Evolutionary conservation across 1,140 invertebrate species (phyloP), one percentile per base, ranked within the genome.

Genomic region (Pachyrhynchus sulphureomaculatus): DNA sequence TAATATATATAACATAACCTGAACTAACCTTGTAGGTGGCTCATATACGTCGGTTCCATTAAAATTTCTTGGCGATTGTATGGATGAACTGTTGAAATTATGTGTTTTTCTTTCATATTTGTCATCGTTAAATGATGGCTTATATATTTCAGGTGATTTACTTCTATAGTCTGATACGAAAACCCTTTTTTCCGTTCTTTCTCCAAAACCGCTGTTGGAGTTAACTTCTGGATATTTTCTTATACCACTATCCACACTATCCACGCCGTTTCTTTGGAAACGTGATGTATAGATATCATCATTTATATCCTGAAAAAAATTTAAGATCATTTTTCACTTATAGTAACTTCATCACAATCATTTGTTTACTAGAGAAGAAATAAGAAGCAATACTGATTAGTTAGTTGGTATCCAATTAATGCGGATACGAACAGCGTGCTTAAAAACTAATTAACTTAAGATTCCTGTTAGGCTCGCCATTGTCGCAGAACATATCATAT

Each of bases 71-170:
- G 60, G 10, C 18, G 65, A 62, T 49, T 55, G 55, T 4, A 49
- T 41, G n/a, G 55, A 78, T 72, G 21, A 77, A 74, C 48, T 81
- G 75, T 13, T 66, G 33, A 62, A 68, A 47, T 36, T 58, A 12
- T 39, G 51, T 0, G 39, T 55, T 59, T 53, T 67, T 54, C 61
- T 65, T 29, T 64, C 66, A 10, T 76, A 69, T 13, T 81, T 78
- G 48, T 88, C 86, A 17, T 83, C 86, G 70, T 84, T 86, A 55
- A 87, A 78, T 42, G 84, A 88, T 72, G n/a, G n/a, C n/a, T 82
- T 86, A 76, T 81, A 92, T 17, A 91, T 79, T 67, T 90, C 86
- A 9, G 89, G 88, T 0, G 89, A 88, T 58, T 87, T 82, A 62
- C 88, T 87, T 64, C 85, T 81, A 8, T 91, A 75, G 1, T 84